Conservation (phyloP, 2,888 invertebrate genomes). For the Drosophila monieri region DNA sequence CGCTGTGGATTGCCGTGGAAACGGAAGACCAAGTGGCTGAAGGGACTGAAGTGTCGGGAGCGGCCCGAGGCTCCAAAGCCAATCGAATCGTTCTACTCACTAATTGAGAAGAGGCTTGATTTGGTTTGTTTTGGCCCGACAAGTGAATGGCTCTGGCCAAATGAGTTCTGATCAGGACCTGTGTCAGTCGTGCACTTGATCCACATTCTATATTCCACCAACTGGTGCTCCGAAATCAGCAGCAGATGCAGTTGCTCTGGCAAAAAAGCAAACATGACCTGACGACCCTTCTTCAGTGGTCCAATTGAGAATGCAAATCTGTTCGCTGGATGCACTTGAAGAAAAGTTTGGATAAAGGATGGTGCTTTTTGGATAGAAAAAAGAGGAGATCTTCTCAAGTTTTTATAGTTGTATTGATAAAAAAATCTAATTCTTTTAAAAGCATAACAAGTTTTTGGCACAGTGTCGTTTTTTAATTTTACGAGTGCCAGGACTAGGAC, state of each 20-base stretch:
- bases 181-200: conserved; percentile 40
- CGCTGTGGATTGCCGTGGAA: conserved; percentile 23
- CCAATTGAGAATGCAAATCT: conserved; percentile 79
- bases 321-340: conserved; percentile 22
- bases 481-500: neutral
- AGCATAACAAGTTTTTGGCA: too few species aligned
- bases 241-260: conserved; percentile 17
- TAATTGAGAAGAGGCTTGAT: conserved; percentile 11
- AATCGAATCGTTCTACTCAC: conserved; percentile 40
- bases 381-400: neutral
- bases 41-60: conserved; percentile 2
- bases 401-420: neutral
- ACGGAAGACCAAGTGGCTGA: conserved; percentile 13
- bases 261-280: conserved; percentile 34
- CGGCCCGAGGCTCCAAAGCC: conserved; percentile 7
- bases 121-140: conserved; percentile 5
- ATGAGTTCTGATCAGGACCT: conserved; percentile 27
- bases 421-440: neutral
- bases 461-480: neutral
- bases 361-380: neutral
- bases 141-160: conserved; percentile 2
- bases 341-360: neutral
- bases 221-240: neutral
- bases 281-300: conserved; percentile 52
- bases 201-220: conserved; percentile 24